Evolutionary conservation across 2,797 vertebrate genomes (phyloP).

Genomic region (Necrosyrtes monachus): DNA sequence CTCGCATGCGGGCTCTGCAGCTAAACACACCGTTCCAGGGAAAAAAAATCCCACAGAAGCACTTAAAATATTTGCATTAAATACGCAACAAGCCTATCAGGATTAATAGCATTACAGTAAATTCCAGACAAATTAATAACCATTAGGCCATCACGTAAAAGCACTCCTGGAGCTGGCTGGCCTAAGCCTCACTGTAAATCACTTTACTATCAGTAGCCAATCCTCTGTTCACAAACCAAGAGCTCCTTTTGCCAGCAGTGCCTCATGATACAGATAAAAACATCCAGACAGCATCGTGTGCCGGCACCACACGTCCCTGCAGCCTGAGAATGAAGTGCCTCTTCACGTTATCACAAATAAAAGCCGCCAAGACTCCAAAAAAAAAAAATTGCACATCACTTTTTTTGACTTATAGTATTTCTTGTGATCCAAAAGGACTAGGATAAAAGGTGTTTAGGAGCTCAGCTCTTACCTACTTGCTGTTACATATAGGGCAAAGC

Average conservation of each 20-base stretch:
- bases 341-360: not conserved
- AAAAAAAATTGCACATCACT: fast-evolving
- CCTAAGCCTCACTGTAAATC: not conserved
- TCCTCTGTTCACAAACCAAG: not conserved
- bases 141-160: not conserved
- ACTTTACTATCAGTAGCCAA: not conserved
- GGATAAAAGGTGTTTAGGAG: not conserved
- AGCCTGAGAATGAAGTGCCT: fast-evolving
- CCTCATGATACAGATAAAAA: not conserved
- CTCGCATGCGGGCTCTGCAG: not conserved
- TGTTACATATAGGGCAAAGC: fast-evolving
- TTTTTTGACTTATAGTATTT: not conserved
- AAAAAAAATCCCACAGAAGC: not conserved
- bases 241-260: not conserved
- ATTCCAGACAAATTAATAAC: conserved; percentile 25
- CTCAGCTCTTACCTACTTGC: not conserved
- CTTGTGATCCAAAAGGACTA: not conserved
- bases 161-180: not conserved
- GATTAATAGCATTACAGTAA: not conserved
- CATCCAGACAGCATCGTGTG: not conserved
- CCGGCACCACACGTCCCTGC: not conserved
- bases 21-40: not conserved
- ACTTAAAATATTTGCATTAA: conserved; percentile 21
- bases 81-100: not conserved
- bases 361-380: not conserved